A percentile compares a stretch with the other conserved stretches of the same genome.
Conservation (phyloP, 2,888 invertebrate genomes). For the Heliconius charithonia region DNA sequence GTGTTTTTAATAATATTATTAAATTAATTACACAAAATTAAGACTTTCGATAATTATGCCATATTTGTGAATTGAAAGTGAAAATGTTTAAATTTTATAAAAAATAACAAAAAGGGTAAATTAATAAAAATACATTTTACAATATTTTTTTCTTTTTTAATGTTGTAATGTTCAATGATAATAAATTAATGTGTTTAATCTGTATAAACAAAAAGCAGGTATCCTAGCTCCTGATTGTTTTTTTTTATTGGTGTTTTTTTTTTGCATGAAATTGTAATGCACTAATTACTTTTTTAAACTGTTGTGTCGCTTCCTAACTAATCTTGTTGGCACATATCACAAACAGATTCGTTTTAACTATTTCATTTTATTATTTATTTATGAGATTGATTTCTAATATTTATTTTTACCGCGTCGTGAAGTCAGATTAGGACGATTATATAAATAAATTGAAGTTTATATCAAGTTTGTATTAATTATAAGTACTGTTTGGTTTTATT, state of each 20-base stretch:
- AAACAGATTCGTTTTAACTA: not conserved
- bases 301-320: slow-evolving; percentile 7
- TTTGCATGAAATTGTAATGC: slow-evolving; percentile 60
- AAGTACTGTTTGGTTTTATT: not conserved
- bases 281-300: slow-evolving; percentile 6
- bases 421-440: not conserved
- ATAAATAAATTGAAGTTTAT: not conserved
- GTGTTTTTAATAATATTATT: not conserved
- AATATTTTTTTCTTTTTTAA: too few species aligned
- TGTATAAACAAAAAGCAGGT: slow-evolving; percentile 11
- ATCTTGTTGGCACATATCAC: slow-evolving; percentile 15
- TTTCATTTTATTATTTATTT: not conserved
- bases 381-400: not conserved
- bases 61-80: not conserved
- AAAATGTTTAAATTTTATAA: too few species aligned
- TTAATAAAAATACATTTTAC: too few species aligned
- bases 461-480: too few species aligned
- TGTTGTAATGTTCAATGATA: not conserved
- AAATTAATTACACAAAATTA: not conserved
- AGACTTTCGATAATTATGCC: not conserved
- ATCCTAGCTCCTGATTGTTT: slow-evolving; percentile 40
- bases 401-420: not conserved
- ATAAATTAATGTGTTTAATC: not conserved
- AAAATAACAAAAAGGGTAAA: too few species aligned
- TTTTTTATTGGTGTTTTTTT: slow-evolving; percentile 68